These are phyloP conservation scores for Trichacis sp. DNA, from an alignment of 2,888 invertebrate species.

Conservation along the genomic window DNA sequence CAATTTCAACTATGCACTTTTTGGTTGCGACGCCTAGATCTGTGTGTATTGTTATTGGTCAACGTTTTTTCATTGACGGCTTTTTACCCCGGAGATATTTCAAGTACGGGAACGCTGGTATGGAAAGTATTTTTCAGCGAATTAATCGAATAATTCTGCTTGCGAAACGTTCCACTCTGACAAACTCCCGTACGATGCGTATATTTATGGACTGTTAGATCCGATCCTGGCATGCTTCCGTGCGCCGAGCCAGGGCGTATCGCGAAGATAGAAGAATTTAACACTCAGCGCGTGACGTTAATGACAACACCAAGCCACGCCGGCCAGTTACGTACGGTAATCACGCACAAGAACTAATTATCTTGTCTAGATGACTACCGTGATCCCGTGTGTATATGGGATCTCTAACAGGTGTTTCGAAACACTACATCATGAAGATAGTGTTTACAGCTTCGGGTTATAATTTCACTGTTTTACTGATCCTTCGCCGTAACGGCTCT, in stretches of 20 bases:
- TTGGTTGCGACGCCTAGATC: too few species aligned
- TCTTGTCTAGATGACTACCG: conserved; percentile 31
- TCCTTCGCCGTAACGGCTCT: neutral
- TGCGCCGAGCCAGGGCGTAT: conserved; percentile 17
- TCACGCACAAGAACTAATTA: conserved; percentile 43
- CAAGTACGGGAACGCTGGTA: too few species aligned
- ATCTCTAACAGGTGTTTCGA: conserved; percentile 6
- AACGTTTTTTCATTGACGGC: too few species aligned
- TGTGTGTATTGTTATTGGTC: too few species aligned
- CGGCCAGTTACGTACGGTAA: conserved; percentile 37
- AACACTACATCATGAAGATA: conserved; percentile 3
- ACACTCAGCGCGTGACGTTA: conserved; percentile 42
- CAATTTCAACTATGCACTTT: too few species aligned
- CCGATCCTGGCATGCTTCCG: conserved; percentile 17
- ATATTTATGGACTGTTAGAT: conserved; percentile 11
- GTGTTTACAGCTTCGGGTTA: neutral
- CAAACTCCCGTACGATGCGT: conserved; percentile 6
- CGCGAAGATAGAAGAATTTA: conserved; percentile 33
- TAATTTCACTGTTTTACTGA: conserved; percentile 4
- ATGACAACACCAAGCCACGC: conserved; percentile 36
- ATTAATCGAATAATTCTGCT: conserved; percentile 7
- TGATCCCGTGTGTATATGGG: conserved; percentile 5
- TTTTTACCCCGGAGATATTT: too few species aligned
- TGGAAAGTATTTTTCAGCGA: too few species aligned
- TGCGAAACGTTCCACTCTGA: neutral